Conservation (phyloP, 35 echinoderm and acorn worm genomes). For the Ophioderma brevispina region DNA sequence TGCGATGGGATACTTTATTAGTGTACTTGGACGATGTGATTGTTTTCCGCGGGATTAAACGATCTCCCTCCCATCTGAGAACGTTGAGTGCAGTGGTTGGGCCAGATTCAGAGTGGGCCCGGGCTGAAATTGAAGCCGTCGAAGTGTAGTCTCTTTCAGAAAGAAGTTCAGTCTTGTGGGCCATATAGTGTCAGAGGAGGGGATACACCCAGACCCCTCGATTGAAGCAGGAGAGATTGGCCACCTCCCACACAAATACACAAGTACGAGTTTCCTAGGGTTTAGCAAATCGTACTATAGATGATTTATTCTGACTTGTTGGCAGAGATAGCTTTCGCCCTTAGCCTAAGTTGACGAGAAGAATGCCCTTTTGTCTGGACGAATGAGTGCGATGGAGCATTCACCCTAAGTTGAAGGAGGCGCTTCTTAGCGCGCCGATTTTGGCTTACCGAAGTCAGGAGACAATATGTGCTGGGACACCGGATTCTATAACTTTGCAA, state of each 20-base stretch:
- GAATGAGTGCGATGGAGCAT: neutral
- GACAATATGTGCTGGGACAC: constrained; percentile 16
- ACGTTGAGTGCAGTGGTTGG: too few species aligned
- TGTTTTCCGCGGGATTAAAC: too few species aligned
- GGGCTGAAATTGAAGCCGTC: too few species aligned
- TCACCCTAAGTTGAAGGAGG: neutral
- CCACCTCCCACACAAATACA: neutral
- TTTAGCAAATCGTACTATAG: neutral
- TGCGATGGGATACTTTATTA: too few species aligned
- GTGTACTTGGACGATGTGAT: too few species aligned
- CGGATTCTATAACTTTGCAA: neutral
- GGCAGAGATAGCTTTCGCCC: neutral
- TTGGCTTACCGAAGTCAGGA: constrained; percentile 7
- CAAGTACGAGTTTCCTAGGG: constrained; percentile 38
- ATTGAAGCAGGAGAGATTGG: constrained; percentile 33
- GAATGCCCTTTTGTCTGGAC: neutral
- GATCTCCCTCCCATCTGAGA: too few species aligned
- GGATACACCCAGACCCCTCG: constrained; percentile 21
- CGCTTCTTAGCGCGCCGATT: neutral
- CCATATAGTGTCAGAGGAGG: neutral
- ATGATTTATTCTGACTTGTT: neutral
- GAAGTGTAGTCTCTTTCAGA: too few species aligned
- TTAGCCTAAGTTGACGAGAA: neutral
- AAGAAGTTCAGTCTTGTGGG: too few species aligned
- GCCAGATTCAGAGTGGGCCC: too few species aligned